These are phyloP conservation scores for Scophthalmus maximus DNA, from an alignment of 2,113 vertebrate species.

Conservation along the genomic window DNA sequence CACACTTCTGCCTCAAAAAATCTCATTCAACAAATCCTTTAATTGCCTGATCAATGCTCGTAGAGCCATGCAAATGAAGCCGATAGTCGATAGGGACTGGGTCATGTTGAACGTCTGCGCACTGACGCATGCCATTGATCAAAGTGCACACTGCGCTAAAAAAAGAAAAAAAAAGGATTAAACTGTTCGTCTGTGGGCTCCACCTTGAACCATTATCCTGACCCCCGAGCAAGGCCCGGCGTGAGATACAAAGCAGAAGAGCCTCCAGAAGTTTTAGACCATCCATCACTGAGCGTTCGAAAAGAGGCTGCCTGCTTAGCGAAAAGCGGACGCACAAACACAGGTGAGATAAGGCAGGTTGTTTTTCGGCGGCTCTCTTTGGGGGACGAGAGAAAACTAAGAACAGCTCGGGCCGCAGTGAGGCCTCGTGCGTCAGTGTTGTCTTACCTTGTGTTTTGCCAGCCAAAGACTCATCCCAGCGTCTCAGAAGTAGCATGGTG, in stretches of 20 bases:
- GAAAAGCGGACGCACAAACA: constrained; percentile 30
- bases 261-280: constrained; percentile 41
- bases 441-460: constrained; percentile 82
- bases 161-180: constrained; percentile 59
- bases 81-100: constrained; percentile 53
- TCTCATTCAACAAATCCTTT: constrained; percentile 69
- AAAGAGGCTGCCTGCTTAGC: no score
- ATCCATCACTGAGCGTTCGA: constrained; percentile 68
- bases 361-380: constrained; percentile 12
- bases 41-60: constrained; percentile 74
- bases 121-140: constrained; percentile 60
- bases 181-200: constrained; percentile 50
- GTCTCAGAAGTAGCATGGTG: constrained; percentile 87
- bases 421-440: constrained; percentile 18
- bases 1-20: constrained; percentile 26
- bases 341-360: constrained; percentile 37
- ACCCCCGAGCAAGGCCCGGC: constrained; percentile 56
- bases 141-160: constrained; percentile 58
- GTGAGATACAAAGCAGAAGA: constrained; percentile 38
- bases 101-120: constrained; percentile 33
- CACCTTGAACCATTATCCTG: constrained; percentile 70
- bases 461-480: constrained; percentile 82
- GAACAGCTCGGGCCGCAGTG: neutral
- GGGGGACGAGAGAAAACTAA: neutral
- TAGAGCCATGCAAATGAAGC: constrained; percentile 71